A percentile compares a stretch with the other conserved stretches of the same genome.
Conservation (phyloP, 2,113 vertebrate genomes). For the Ploceus nigricollis region DNA sequence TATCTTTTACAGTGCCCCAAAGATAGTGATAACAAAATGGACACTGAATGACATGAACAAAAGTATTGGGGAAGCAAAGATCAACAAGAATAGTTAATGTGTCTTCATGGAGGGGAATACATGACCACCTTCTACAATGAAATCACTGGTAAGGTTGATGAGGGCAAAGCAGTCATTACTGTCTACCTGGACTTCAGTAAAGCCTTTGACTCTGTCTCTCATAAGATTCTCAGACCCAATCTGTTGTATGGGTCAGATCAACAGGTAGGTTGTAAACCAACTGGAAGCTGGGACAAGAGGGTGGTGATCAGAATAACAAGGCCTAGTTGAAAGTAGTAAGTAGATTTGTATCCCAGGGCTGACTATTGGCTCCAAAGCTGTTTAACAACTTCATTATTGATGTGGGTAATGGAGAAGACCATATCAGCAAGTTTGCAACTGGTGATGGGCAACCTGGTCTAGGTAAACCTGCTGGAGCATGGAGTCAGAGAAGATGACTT, state of each 20-base stretch:
- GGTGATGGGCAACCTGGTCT: not conserved
- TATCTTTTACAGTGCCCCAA: not conserved
- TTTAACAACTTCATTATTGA: not conserved
- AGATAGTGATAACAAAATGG: not conserved
- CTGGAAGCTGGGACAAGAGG: not conserved
- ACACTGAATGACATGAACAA: not conserved
- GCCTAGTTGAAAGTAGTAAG: not conserved
- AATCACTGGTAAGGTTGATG: not conserved
- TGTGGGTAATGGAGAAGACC: not conserved
- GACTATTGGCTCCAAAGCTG: not conserved
- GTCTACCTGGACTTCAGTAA: not conserved
- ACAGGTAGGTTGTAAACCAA: not conserved
- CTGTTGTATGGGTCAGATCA: not conserved
- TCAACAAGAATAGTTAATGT: not conserved
- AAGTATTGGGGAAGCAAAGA: not conserved
- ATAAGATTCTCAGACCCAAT: not conserved
- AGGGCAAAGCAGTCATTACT: not conserved
- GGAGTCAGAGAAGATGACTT: not conserved
- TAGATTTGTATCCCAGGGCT: too few species aligned
- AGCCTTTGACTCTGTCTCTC: not conserved
- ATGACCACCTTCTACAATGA: not conserved
- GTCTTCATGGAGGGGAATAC: not conserved
- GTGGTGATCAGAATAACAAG: not conserved
- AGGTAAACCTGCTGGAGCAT: not conserved
- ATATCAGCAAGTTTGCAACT: not conserved